Conservation (phyloP, 2,797 vertebrate genomes). For the Hozukius guyotensis region DNA sequence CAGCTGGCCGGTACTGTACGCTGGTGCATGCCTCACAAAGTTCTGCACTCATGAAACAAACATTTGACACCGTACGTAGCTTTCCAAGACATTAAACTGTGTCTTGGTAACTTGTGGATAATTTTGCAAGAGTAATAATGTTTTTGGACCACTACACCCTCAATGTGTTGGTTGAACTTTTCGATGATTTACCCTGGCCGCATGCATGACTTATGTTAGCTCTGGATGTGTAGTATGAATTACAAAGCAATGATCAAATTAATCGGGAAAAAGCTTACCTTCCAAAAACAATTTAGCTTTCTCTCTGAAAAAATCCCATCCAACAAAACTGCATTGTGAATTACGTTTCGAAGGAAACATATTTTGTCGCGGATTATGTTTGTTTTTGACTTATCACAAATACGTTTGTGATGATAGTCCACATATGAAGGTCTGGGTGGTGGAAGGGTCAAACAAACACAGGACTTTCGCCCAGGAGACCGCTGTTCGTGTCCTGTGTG, state of each 20-base stretch:
- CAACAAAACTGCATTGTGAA: background rate
- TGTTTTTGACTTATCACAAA: background rate
- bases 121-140: background rate
- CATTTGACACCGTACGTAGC: background rate
- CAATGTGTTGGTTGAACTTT: background rate
- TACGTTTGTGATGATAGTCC: background rate
- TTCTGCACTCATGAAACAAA: background rate
- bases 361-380: rapidly evolving
- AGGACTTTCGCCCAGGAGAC: no score
- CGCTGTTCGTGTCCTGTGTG: rapidly evolving
- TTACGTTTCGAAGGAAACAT: background rate
- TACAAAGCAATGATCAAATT: background rate
- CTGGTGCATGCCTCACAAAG: background rate
- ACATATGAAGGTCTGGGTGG: background rate
- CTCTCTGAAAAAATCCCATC: background rate
- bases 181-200: background rate
- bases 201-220: background rate
- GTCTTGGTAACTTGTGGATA: background rate
- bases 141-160: background rate
- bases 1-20: background rate
- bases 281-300: background rate
- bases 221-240: background rate
- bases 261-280: background rate
- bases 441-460: background rate
- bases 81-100: background rate